A percentile compares a stretch with the other conserved stretches of the same genome.
Conservation (phyloP, 2,797 vertebrate genomes). For the Benthosema pterotum region DNA sequence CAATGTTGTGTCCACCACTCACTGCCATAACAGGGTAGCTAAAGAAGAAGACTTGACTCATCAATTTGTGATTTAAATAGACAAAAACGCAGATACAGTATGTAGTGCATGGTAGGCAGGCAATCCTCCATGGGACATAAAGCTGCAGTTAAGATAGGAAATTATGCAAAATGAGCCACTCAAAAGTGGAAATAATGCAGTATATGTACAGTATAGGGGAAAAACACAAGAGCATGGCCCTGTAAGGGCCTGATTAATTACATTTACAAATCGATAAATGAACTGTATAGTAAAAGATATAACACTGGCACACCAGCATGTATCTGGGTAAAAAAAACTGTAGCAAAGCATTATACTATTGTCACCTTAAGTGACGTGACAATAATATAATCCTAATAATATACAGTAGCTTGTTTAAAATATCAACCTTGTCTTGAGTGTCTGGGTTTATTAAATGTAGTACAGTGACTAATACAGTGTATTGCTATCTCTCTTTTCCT, state of each 20-base stretch:
- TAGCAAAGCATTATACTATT: constrained; percentile 1
- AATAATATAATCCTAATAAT: too few relatives aligned
- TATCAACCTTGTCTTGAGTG: too few relatives aligned
- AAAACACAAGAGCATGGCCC: not conserved
- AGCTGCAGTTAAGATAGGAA: not conserved
- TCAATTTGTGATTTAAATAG: constrained; percentile 40
- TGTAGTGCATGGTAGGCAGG: not conserved
- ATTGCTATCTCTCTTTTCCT: constrained; percentile 4
- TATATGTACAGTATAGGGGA: too few relatives aligned
- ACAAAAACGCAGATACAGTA: not conserved
- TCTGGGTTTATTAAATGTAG: too few relatives aligned
- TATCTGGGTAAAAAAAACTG: too few relatives aligned
- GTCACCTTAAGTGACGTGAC: not conserved
- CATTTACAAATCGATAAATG: too few relatives aligned
- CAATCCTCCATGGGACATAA: not conserved
- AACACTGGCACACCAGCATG: too few relatives aligned
- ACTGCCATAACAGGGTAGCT: constrained; percentile 8
- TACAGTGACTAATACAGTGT: too few relatives aligned
- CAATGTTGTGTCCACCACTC: constrained; percentile 9
- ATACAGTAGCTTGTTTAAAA: too few relatives aligned
- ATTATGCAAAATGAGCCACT: not conserved
- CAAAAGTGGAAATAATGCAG: not conserved
- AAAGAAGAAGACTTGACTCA: constrained; percentile 51
- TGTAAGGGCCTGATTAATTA: not conserved
- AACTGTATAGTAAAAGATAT: too few relatives aligned